Percentiles rank a stretch among this genome's conserved stretches.
phyloP scores from a whole-genome alignment of 2,888 invertebrate genomes.

The Nomada fucata region DNA sequence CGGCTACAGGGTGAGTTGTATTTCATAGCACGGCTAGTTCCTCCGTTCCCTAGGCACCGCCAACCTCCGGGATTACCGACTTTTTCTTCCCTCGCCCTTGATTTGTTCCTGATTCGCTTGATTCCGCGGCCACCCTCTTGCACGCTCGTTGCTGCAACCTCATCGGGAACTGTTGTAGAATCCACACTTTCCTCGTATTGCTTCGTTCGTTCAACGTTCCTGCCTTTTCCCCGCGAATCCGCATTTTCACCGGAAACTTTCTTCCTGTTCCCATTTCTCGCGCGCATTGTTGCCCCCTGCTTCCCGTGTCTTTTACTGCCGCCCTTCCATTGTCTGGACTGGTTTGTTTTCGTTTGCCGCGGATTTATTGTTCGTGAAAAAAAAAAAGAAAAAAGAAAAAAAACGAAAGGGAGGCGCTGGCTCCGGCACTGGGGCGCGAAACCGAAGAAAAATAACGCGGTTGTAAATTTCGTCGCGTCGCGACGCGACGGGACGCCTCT shows the following conservation, averaged over 20 bases:
- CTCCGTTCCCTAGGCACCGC: not conserved
- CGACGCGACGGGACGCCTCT: no score
- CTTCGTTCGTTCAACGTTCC: not conserved
- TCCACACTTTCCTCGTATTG: not conserved
- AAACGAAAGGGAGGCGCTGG: conserved; percentile 17
- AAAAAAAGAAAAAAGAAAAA: no score
- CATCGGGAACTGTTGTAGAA: not conserved
- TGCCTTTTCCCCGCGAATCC: not conserved
- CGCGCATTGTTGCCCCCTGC: not conserved
- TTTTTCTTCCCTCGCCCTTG: conserved; percentile 2
- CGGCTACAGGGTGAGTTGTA: conserved; percentile 68
- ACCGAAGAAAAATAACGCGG: conserved; percentile 27
- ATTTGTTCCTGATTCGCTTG: not conserved
- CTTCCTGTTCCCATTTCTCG: conserved; percentile 13
- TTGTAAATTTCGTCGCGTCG: conserved; percentile 34
- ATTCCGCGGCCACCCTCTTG: not conserved
- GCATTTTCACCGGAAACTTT: not conserved
- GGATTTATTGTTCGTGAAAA: conserved; percentile 32
- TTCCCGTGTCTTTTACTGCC: not conserved
- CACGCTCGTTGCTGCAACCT: not conserved
- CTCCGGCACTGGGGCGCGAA: conserved; percentile 18
- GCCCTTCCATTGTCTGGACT: not conserved
- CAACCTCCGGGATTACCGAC: not conserved
- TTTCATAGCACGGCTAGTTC: conserved; percentile 67
- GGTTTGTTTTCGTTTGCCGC: conserved; percentile 9